phyloP scores from a whole-genome alignment of 2,888 invertebrate species.

The Drepana falcataria region DNA sequence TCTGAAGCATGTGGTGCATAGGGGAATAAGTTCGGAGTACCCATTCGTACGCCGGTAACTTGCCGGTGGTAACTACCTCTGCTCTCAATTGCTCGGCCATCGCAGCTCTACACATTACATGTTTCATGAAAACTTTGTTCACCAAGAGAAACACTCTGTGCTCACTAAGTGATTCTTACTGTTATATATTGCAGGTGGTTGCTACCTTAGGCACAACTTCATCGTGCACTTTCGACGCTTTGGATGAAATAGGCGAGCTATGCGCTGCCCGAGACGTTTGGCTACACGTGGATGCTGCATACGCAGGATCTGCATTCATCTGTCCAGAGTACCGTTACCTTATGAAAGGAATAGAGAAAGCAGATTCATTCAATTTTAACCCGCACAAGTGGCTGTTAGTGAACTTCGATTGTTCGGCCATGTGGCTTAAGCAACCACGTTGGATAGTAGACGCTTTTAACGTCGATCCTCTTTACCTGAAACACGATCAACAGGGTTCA shows the following conservation, averaged over 20 bases:
- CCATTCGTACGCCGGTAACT: no score
- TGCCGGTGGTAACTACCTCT: no score
- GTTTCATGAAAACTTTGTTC: no score
- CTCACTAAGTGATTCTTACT: no score
- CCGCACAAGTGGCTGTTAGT: slow-evolving; percentile 99
- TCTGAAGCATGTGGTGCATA: no score
- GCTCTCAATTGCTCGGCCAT: no score
- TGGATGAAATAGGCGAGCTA: slow-evolving; percentile 95
- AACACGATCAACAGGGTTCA: slow-evolving; percentile 93
- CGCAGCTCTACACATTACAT: no score
- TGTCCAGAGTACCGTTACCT: slow-evolving; percentile 97
- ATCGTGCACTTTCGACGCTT: slow-evolving; percentile 95
- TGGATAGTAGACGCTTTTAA: slow-evolving; percentile 97
- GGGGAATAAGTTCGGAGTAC: no score
- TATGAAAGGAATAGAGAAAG: slow-evolving; percentile 92
- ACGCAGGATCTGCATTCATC: slow-evolving; percentile 97
- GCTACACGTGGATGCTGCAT: slow-evolving; percentile 98
- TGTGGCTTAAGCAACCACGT: slow-evolving; percentile 95
- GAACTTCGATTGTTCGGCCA: slow-evolving; percentile 99
- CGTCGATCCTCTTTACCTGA: slow-evolving; percentile 97
- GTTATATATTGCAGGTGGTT: slow-evolving; percentile 79
- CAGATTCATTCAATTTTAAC: slow-evolving; percentile 98
- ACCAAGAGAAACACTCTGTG: background rate
- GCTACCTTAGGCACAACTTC: slow-evolving; percentile 96
- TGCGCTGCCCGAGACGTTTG: slow-evolving; percentile 87